Evolutionary conservation across 2,888 invertebrate species (phyloP).

Genomic region (Lucinisca nassula): DNA sequence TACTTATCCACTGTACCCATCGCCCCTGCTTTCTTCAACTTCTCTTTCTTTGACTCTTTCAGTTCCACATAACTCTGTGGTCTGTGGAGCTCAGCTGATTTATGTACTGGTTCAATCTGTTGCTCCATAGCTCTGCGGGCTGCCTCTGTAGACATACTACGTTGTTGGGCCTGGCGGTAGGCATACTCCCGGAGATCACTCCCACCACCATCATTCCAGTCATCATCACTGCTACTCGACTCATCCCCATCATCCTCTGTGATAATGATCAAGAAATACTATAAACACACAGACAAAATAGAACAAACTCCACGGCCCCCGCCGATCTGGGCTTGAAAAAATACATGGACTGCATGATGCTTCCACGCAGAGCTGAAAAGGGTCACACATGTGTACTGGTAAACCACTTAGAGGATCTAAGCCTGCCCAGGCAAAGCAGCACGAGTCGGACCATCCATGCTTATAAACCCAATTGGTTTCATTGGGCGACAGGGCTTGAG

Average conservation of each 20-base stretch:
- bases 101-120: constrained; percentile 76
- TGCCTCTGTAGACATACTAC: constrained; percentile 67
- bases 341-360: no score
- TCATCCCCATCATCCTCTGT: constrained; percentile 45
- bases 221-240: constrained; percentile 72
- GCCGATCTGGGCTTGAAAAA: no score
- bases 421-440: no score
- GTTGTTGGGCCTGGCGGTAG: constrained; percentile 64
- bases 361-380: no score
- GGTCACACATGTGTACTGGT: no score
- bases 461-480: no score
- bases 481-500: no score
- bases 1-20: constrained; percentile 77
- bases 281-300: no score
- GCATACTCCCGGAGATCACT: constrained; percentile 72
- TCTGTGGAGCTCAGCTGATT: constrained; percentile 80
- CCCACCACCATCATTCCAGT: constrained; percentile 79
- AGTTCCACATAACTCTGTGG: constrained; percentile 82
- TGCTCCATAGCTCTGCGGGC: constrained; percentile 71
- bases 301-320: no score
- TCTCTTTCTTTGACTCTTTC: constrained; percentile 78
- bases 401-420: no score
- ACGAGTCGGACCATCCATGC: no score
- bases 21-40: constrained; percentile 81
- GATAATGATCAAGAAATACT: no score